A percentile compares a stretch with the other conserved stretches of the same genome.
Conservation (phyloP, 2,888 invertebrate genomes). For the Elmis aenea region DNA sequence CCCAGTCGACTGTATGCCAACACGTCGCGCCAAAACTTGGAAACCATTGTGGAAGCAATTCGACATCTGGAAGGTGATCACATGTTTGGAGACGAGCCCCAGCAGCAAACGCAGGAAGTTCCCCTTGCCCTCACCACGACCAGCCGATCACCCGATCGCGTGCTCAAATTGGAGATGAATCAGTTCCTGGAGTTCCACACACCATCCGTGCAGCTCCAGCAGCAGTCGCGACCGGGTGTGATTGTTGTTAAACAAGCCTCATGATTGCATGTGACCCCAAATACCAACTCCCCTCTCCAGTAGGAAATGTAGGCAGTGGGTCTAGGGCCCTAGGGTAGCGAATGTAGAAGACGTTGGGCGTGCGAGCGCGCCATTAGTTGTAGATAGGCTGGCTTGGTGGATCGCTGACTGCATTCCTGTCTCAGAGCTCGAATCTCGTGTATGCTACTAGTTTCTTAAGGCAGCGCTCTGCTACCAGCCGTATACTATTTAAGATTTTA, state of each 20-base stretch:
- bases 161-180: constrained; percentile 56
- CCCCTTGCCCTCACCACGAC: constrained; percentile 60
- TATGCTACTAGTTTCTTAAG: constrained; percentile 11
- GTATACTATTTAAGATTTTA: constrained; percentile 20
- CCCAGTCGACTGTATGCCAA: constrained; percentile 57
- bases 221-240: constrained; percentile 79
- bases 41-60: constrained; percentile 98
- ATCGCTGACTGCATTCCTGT: constrained; percentile 14
- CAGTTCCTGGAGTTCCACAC: constrained; percentile 60
- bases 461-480: constrained; percentile 12
- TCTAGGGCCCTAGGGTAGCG: constrained; percentile 16
- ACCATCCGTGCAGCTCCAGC: constrained; percentile 46
- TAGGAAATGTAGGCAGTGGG: constrained; percentile 12
- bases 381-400: constrained; percentile 2
- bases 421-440: constrained; percentile 18
- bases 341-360: constrained; percentile 23
- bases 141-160: constrained; percentile 34
- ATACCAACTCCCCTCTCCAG: constrained; percentile 32
- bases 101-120: constrained; percentile 46
- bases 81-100: constrained; percentile 74
- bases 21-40: constrained; percentile 89
- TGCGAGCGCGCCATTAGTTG: constrained; percentile 19
- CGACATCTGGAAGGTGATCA: constrained; percentile 96
- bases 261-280: constrained; percentile 57
- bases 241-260: constrained; percentile 83